Evolutionary conservation across 35 echinoderm and acorn worm genomes (phyloP).

Genomic region (Ophioderma brevispina): DNA sequence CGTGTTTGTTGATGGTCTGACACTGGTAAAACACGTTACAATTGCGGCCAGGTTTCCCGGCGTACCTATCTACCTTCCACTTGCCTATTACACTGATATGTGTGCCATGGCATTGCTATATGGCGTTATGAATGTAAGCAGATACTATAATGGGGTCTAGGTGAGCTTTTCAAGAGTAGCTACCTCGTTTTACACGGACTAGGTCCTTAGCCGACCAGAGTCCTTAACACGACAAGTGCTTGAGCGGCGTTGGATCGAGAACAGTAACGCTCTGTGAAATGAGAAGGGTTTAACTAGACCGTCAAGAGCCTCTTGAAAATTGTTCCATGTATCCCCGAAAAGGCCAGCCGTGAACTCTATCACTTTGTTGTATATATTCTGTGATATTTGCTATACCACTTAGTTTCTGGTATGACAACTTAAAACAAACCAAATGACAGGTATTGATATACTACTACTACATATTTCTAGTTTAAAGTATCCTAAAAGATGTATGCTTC

Average conservation of each 20-base stretch:
- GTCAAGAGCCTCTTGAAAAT: neutral
- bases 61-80: neutral
- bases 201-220: neutral
- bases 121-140: neutral
- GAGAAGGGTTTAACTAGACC: neutral
- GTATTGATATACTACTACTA: neutral
- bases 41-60: neutral
- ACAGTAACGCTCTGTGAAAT: neutral
- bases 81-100: neutral
- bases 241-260: neutral
- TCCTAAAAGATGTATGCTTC: no score
- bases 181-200: neutral
- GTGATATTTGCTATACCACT: neutral
- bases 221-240: neutral
- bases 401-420: neutral
- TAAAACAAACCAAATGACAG: neutral
- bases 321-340: neutral
- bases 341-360: neutral
- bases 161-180: neutral
- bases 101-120: neutral
- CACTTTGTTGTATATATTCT: neutral
- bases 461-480: no score
- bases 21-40: neutral
- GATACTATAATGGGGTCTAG: constrained; percentile 8
- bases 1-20: neutral